Evolutionary conservation across 2,888 invertebrate species (phyloP).

Genomic region (Plebejus anna): DNA sequence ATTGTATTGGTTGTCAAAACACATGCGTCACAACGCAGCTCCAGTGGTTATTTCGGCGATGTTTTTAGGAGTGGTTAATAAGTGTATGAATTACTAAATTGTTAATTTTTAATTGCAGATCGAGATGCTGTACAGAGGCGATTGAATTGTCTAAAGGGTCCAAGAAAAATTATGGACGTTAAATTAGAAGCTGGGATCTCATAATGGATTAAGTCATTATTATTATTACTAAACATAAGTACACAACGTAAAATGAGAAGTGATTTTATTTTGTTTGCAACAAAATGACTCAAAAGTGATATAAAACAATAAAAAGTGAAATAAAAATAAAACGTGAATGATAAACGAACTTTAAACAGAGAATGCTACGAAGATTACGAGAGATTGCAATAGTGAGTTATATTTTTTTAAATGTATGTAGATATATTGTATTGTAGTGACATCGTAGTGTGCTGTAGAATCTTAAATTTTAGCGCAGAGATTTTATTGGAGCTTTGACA

Average conservation of each 20-base stretch:
- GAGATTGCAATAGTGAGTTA: slow-evolving; percentile 73
- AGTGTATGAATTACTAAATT: background rate
- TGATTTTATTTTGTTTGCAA: slow-evolving; percentile 77
- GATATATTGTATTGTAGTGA: slow-evolving; percentile 48
- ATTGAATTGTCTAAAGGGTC: slow-evolving; percentile 79
- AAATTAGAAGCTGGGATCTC: slow-evolving; percentile 76
- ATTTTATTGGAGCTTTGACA: slow-evolving; percentile 58
- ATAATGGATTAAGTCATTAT: slow-evolving; percentile 62
- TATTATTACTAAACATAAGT: slow-evolving; percentile 53
- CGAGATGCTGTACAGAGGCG: slow-evolving; percentile 98
- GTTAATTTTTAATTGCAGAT: slow-evolving; percentile 78
- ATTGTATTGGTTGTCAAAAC: too few species aligned
- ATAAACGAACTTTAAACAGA: slow-evolving; percentile 57
- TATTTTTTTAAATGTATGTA: slow-evolving; percentile 71
- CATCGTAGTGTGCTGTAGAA: slow-evolving; percentile 51
- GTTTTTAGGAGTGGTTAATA: too few species aligned
- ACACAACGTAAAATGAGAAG: slow-evolving; percentile 68
- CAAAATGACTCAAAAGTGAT: slow-evolving; percentile 54
- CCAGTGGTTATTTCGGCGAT: too few species aligned
- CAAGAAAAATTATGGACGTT: slow-evolving; percentile 73
- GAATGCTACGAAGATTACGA: slow-evolving; percentile 61
- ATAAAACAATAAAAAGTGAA: slow-evolving; percentile 60
- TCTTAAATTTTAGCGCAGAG: slow-evolving; percentile 52
- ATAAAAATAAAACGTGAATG: slow-evolving; percentile 67
- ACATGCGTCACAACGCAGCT: too few species aligned